Evolutionary conservation across 1,140 invertebrate genomes (phyloP), one percentile per base, ranked within the genome.

Genomic region (Drosophila arawakana): DNA sequence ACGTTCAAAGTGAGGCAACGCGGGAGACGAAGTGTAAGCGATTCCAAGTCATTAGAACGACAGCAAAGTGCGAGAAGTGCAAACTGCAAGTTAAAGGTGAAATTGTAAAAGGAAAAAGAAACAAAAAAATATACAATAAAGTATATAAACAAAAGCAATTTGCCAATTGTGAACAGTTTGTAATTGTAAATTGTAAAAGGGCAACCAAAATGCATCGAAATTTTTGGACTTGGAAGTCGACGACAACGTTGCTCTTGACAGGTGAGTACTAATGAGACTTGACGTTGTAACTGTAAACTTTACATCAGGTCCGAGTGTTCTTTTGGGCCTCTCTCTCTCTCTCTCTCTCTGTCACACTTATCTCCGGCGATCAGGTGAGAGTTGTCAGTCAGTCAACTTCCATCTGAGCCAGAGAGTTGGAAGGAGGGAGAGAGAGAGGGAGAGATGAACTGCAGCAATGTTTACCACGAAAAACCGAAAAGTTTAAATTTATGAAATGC

Each of bases 401-500:
- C 68, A 49, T 11, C 25, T 49, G 46, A 21, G 44, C 35, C 11
- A 34, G 34, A 13, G 30, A 3, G 30, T 10, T 39, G 34, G 43
- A 41, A 5, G 0, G n/a, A 7, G 35, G 2, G n/a, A 68, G 10
- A 5, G n/a, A 6, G 37, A 34, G 13, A n/a, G 39, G 15, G 43
- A 37, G 47, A 69, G 60, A n/a, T 21, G 18, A 21, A 70, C 41
- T n/a, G 15, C 3, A 9, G 30, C n/a, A 54, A 37, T 54, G 18
- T 46, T 61, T 21, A 9, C 37, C 37, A 15, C 55, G 49, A 50
- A 57, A 76, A 65, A 58, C 41, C 41, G 68, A 80, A 76, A 80
- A 80, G 77, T 77, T 76, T 34, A 89, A 89, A 89, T 89, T 89
- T 89, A 89, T 89, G 84, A 83, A 85, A 85, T 86, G 81, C 81